Conservation (phyloP, 2,797 vertebrate genomes). For the Yasuhikotakia modesta region DNA sequence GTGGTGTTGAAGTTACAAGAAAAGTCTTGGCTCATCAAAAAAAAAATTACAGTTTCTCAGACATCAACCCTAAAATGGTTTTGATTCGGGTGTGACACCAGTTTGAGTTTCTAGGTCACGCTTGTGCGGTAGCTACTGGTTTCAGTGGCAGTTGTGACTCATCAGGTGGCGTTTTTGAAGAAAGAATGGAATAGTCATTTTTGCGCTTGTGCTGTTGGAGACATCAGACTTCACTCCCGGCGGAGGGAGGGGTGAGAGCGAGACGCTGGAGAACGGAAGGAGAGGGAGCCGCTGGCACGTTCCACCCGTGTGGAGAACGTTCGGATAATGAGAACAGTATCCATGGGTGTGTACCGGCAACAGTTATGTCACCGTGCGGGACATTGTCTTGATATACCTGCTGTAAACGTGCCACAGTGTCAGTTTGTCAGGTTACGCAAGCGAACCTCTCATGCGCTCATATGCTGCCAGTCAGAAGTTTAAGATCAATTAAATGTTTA, state of each 20-base stretch:
- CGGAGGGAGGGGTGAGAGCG: constrained; percentile 50
- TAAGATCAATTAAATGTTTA: neutral
- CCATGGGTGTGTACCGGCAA: constrained; percentile 45
- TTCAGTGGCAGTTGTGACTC: constrained; percentile 55
- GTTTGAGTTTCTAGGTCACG: constrained; percentile 45
- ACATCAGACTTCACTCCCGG: constrained; percentile 49
- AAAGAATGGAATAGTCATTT: constrained; percentile 46
- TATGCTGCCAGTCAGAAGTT: constrained; percentile 29
- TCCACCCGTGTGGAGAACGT: constrained; percentile 21
- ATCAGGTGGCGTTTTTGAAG: constrained; percentile 45
- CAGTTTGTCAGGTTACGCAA: constrained; percentile 55
- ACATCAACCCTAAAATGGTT: constrained; percentile 8
- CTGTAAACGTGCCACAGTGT: constrained; percentile 41
- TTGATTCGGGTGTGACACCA: constrained; percentile 27
- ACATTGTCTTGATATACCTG: constrained; percentile 55
- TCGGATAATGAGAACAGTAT: constrained; percentile 28
- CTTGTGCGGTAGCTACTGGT: constrained; percentile 38
- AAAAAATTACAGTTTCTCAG: constrained; percentile 36
- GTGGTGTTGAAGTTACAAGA: neutral
- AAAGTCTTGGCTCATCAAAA: constrained; percentile 65
- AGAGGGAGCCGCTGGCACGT: constrained; percentile 35
- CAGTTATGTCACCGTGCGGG: constrained; percentile 48
- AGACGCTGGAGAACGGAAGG: constrained; percentile 20
- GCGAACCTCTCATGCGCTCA: constrained; percentile 50
- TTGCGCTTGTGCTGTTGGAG: constrained; percentile 35